Conservation (phyloP, 2,888 invertebrate species). For the Pomacea canaliculata region DNA sequence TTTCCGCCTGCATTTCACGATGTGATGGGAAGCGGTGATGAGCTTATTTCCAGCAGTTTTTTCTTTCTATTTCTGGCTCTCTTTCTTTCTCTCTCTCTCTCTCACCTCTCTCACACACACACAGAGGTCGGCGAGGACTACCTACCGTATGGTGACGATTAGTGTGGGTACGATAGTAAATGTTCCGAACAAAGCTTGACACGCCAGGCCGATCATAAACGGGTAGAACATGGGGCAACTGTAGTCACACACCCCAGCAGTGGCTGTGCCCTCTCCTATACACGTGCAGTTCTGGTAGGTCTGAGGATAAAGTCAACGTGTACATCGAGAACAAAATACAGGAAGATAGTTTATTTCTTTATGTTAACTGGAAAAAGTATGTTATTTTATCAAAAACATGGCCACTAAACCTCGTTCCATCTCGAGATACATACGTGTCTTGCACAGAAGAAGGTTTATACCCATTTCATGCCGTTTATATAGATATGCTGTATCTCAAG, state of each 20-base stretch:
- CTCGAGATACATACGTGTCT: too few relatives aligned
- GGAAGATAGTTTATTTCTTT: too few relatives aligned
- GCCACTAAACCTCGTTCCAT: too few relatives aligned
- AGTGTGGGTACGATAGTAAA: conserved; percentile 10
- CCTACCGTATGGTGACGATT: conserved; percentile 16
- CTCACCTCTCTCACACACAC: too few relatives aligned
- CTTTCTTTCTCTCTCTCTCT: background rate
- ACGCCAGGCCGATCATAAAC: conserved; percentile 3
- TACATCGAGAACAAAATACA: background rate
- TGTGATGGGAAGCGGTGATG: background rate
- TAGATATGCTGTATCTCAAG: too few relatives aligned
- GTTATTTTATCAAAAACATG: too few relatives aligned
- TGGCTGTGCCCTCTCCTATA: conserved; percentile 5
- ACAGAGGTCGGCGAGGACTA: background rate
- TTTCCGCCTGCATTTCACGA: background rate
- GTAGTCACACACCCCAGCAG: conserved; percentile 19
- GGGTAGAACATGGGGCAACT: conserved; percentile 23
- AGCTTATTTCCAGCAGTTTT: background rate
- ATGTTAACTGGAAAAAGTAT: too few relatives aligned
- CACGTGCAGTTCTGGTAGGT: conserved; percentile 19
- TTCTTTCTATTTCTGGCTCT: too few relatives aligned
- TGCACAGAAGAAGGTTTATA: too few relatives aligned
- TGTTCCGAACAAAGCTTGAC: background rate
- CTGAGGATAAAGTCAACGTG: background rate
- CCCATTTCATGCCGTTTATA: too few relatives aligned